Conservation (phyloP, 2,113 vertebrate species). For the Carettochelys insculpta region DNA sequence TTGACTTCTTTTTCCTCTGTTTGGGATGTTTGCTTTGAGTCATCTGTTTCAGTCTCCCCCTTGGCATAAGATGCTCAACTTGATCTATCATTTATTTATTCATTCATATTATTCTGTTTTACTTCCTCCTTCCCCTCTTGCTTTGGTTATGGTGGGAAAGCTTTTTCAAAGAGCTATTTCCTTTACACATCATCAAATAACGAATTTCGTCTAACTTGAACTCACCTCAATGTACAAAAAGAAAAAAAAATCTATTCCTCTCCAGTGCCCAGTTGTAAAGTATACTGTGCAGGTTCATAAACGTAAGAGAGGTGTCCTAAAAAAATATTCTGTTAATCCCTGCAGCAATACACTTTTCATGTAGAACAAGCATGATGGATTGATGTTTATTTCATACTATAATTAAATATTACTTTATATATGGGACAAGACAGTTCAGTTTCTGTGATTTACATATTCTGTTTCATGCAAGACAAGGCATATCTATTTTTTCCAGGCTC, state of each 20-base stretch:
- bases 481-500: background rate
- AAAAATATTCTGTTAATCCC: background rate
- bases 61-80: background rate
- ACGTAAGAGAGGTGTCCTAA: background rate
- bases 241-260: background rate
- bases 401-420: background rate
- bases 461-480: background rate
- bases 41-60: background rate
- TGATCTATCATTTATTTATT: background rate
- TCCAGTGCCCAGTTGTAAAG: background rate
- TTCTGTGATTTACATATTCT: background rate
- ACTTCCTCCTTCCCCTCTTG: background rate
- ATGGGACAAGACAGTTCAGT: background rate
- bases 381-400: background rate
- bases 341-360: background rate
- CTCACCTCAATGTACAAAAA: background rate
- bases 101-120: background rate
- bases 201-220: background rate
- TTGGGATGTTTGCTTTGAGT: background rate
- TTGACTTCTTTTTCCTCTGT: too few relatives aligned
- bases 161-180: background rate
- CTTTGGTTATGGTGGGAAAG: background rate
- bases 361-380: background rate
- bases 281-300: background rate
- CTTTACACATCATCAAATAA: background rate